phyloP scores from a whole-genome alignment of 2,888 invertebrate species.

The Rhagium mordax region DNA sequence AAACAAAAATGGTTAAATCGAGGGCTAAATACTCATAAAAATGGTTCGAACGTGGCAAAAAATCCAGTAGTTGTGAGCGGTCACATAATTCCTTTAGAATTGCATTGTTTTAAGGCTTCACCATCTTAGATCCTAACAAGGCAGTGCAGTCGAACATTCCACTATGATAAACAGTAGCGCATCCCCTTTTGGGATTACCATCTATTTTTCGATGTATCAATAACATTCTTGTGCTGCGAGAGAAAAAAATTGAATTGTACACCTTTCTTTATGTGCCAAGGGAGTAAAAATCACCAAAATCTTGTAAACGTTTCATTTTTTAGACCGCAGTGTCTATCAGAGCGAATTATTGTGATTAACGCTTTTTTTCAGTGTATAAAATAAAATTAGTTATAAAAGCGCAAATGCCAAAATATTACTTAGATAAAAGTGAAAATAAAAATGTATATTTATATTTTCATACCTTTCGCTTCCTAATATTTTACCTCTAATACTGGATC shows the following conservation, averaged over 20 bases:
- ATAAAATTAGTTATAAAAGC: too few relatives aligned
- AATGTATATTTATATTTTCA: not conserved
- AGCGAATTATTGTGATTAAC: too few relatives aligned
- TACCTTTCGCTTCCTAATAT: not conserved
- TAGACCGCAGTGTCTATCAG: too few relatives aligned
- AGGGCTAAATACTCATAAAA: constrained; percentile 42
- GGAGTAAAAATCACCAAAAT: too few relatives aligned
- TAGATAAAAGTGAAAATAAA: too few relatives aligned
- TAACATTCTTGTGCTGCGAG: not conserved
- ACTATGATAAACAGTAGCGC: constrained; percentile 17
- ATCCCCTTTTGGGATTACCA: not conserved
- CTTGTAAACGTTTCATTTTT: too few relatives aligned
- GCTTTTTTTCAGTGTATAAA: too few relatives aligned
- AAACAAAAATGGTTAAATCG: constrained; percentile 38
- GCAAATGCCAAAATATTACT: too few relatives aligned
- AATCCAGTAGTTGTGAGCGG: constrained; percentile 39
- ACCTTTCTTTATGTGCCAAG: too few relatives aligned
- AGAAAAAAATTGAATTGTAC: not conserved
- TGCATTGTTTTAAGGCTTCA: constrained; percentile 56
- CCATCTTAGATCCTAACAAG: constrained; percentile 56
- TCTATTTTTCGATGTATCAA: not conserved
- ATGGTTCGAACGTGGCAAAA: constrained; percentile 35
- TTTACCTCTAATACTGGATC: not conserved
- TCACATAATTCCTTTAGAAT: constrained; percentile 55
- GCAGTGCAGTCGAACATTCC: constrained; percentile 46